Base-by-base conservation (phyloP, 2,113 vertebrate genomes). In the Spizaetus ornatus region DNA sequence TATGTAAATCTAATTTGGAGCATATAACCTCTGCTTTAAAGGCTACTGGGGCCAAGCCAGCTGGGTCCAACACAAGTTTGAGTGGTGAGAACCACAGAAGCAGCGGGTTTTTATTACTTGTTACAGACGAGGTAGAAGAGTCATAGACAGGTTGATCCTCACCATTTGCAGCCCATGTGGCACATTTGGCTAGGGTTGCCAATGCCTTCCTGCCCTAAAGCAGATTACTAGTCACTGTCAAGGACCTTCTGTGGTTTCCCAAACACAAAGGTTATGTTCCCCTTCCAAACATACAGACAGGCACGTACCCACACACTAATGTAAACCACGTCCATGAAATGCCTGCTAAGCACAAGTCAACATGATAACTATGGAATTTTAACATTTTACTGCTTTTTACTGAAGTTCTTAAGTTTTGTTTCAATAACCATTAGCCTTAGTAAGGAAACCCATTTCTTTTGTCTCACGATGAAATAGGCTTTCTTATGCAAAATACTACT, bases 101-200 rank as follows among this genome's bases (percentile, higher is more conserved):
- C 2, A 27, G 15, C 1, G 3, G 12, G 52, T 1, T 56, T 55
- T 71, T 50, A 22, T 36, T 29, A 34, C n/a, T 42, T 43, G 5
- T 23, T 45, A 40, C 50, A 70, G 63, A 62, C 4, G 27, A 69
- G 9, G 26, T 7, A 25, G 10, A 58, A 38, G 11, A 67, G 27
- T 29, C 43, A 42, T 0, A 0, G 42, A 76, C 48, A 38, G 43
- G 48, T 14, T 74, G 40, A 32, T 10, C 70, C 29, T 47, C 43
- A 31, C 8, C 18, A 56, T 32, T 29, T 19, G 26, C 3, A 6
- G 76, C 53, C 3, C 0, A 0, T 16, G 27, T 2, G 32, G 53
- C 29, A 80, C 17, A 27, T 50, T 6, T 65, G 62, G 47, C 38
- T 31, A 25, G 9, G 26, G 45, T 12, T 67, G 47, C 53, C 93